phyloP scores from a whole-genome alignment of 2,113 vertebrate genomes.

The Monarcha castaneiventris region DNA sequence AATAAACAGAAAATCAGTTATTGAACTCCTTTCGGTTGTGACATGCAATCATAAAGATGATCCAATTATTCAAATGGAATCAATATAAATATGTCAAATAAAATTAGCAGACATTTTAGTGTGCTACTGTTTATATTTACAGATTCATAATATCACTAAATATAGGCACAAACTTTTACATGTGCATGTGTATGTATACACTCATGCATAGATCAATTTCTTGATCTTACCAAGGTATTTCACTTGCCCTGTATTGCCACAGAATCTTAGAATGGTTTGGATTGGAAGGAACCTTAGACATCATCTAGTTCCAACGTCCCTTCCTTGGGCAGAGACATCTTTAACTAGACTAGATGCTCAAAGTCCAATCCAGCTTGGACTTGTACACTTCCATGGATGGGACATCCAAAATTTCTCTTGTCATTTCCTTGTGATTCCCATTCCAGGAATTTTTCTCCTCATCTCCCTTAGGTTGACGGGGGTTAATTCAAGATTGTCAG shows the following conservation, averaged over 20 bases:
- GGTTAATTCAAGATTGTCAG: neutral
- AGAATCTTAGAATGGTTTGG: neutral
- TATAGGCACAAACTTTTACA: neutral
- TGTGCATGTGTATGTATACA: neutral
- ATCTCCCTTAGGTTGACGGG: neutral
- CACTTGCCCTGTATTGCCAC: accelerated
- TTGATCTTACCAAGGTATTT: neutral
- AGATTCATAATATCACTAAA: neutral
- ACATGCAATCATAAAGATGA: neutral
- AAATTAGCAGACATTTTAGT: neutral
- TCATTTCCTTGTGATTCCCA: neutral
- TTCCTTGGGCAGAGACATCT: neutral
- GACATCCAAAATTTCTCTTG: neutral
- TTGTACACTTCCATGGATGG: neutral
- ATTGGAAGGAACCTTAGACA: neutral
- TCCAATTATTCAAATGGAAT: neutral
- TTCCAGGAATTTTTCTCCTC: neutral
- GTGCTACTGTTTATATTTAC: neutral
- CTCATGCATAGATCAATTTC: neutral
- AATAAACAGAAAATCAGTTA: neutral
- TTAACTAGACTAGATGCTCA: neutral
- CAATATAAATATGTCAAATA: neutral
- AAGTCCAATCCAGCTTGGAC: neutral
- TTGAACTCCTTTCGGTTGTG: neutral
- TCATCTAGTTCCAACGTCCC: neutral